A percentile compares a stretch with the other conserved stretches of the same genome.
phyloP scores from a whole-genome alignment of 2,113 vertebrate species.

The Pachypanchax playfairii region DNA sequence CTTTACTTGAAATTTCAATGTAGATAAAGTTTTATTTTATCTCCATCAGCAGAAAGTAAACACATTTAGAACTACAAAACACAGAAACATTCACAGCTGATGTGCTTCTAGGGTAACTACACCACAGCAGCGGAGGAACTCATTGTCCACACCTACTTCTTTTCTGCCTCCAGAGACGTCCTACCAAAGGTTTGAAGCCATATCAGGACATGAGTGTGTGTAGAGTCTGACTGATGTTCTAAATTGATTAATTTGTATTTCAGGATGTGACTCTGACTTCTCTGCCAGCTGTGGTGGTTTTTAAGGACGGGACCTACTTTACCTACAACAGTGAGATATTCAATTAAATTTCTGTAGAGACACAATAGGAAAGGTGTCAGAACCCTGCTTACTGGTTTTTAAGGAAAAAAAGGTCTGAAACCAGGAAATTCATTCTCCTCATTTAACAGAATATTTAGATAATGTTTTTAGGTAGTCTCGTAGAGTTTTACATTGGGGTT shows the following conservation, averaged over 20 bases:
- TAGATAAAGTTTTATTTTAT: no score
- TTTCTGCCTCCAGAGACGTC: constrained; percentile 86
- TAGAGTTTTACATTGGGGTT: no score
- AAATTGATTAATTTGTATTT: constrained; percentile 12
- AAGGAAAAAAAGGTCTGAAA: no score
- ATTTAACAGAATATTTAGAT: no score
- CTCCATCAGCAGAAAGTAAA: no score
- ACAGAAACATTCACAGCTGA: background rate
- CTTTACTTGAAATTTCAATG: no score
- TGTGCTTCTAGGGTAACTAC: constrained; percentile 85
- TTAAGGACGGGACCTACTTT: constrained; percentile 91
- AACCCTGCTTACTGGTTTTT: no score
- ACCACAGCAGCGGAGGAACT: constrained; percentile 88
- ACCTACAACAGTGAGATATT: constrained; percentile 86
- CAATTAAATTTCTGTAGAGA: no score
- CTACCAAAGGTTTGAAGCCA: constrained; percentile 83
- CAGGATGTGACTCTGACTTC: constrained; percentile 85
- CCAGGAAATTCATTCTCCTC: no score
- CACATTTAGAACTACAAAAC: background rate
- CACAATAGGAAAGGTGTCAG: no score
- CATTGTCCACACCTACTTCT: constrained; percentile 91
- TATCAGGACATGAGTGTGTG: background rate
- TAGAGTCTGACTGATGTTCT: fast-evolving
- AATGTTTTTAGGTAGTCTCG: no score
- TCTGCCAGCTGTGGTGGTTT: constrained; percentile 88